phyloP scores from a whole-genome alignment of 2,797 vertebrate genomes.

The Mormyrops attenuatus region DNA sequence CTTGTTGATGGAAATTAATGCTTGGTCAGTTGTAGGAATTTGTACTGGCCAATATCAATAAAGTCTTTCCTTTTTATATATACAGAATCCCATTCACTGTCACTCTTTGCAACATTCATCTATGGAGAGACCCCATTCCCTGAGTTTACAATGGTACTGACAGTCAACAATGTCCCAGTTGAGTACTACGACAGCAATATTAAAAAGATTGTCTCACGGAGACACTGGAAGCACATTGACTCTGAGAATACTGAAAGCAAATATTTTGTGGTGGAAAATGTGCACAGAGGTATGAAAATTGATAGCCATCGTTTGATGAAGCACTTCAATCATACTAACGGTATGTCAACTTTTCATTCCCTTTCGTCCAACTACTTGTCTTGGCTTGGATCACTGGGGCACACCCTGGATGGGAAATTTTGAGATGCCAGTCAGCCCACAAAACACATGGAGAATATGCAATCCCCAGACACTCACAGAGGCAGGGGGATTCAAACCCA shows the following conservation, averaged over 20 bases:
- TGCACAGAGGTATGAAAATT: neutral
- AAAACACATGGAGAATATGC: too few relatives aligned
- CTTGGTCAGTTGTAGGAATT: neutral
- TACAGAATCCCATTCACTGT: neutral
- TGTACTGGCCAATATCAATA: neutral
- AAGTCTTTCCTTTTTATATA: neutral
- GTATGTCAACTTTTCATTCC: neutral
- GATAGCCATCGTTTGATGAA: neutral
- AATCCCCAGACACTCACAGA: neutral
- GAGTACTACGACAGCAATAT: slow-evolving; percentile 1
- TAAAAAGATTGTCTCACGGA: neutral
- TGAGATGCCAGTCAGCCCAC: neutral
- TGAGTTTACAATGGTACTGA: neutral
- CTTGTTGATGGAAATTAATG: too few relatives aligned
- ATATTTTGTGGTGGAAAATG: neutral
- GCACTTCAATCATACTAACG: neutral
- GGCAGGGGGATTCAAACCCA: neutral
- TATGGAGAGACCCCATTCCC: neutral
- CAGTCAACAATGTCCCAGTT: neutral
- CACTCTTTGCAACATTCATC: neutral
- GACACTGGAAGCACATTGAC: neutral
- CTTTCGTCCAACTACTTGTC: neutral
- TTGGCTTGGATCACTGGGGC: too few relatives aligned
- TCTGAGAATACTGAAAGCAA: neutral
- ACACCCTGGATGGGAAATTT: neutral